Percentiles rank a stretch among this genome's conserved stretches.
These are phyloP conservation scores for Sinotaia quadrata DNA, from an alignment of 2,888 invertebrate genomes.

Conservation along the genomic window DNA sequence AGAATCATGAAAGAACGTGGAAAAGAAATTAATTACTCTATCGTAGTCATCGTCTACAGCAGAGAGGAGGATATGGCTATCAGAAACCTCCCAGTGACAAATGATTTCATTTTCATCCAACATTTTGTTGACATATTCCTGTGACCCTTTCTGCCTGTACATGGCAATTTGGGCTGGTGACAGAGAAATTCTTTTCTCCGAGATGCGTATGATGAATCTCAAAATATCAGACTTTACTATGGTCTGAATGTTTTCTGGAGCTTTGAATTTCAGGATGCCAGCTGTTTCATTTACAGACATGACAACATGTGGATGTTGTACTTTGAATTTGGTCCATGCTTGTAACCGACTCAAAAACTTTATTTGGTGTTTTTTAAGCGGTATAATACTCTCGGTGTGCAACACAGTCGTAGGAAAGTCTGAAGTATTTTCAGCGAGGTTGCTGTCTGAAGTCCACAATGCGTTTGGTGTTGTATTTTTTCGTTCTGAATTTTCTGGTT, in stretches of 20 bases:
- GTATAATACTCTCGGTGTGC: too few species aligned
- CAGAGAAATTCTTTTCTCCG: slow-evolving; percentile 7
- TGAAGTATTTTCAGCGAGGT: too few species aligned
- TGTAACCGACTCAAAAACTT: neutral
- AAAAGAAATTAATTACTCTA: neutral
- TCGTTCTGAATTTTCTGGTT: too few species aligned
- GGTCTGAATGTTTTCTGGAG: neutral
- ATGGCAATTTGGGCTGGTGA: neutral
- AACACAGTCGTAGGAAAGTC: too few species aligned
- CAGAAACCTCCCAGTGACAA: slow-evolving; percentile 12
- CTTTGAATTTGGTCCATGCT: neutral
- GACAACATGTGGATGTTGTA: neutral
- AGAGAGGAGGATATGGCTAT: neutral
- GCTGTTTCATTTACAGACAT: neutral
- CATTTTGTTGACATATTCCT: neutral
- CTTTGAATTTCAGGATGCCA: neutral
- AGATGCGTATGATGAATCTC: neutral
- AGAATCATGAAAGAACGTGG: neutral
- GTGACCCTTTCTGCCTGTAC: neutral
- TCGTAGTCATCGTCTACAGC: neutral
- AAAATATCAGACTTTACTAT: neutral
- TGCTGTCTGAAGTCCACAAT: too few species aligned
- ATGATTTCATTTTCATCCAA: neutral
- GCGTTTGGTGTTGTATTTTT: too few species aligned
- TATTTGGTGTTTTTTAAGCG: neutral